phyloP scores from a whole-genome alignment of 2,113 vertebrate genomes.

The Trachemys scripta region DNA sequence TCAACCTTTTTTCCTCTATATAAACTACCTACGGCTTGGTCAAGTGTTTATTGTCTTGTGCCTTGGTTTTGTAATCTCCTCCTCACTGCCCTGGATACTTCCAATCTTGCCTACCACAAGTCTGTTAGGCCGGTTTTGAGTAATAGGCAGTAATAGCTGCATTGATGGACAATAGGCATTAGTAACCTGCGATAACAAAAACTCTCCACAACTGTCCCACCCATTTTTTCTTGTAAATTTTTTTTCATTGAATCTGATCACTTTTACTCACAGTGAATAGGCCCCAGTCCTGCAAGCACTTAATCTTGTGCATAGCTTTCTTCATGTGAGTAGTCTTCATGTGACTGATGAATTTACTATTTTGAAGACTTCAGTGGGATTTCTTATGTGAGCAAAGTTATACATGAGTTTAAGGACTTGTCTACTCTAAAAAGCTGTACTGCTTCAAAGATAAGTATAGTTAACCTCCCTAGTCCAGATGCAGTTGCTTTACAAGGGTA shows the following conservation, averaged over 20 bases:
- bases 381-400: background rate
- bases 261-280: background rate
- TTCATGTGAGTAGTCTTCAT: background rate
- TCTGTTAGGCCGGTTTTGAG: background rate
- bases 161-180: background rate
- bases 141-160: background rate
- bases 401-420: background rate
- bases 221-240: background rate
- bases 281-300: background rate
- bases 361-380: background rate
- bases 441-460: background rate
- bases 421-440: no score
- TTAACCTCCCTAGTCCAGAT: background rate
- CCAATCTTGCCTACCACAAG: background rate
- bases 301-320: background rate
- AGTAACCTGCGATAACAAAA: background rate
- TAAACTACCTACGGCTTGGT: background rate
- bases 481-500: background rate
- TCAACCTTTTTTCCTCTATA: background rate
- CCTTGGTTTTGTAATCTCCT: background rate
- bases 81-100: background rate
- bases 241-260: background rate
- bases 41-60: background rate
- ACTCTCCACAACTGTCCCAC: background rate
- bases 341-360: background rate